A percentile compares a stretch with the other conserved stretches of the same genome.
These are phyloP conservation scores for Notolepis coatsorum DNA, from an alignment of 2,797 vertebrate species.

Conservation along the genomic window DNA sequence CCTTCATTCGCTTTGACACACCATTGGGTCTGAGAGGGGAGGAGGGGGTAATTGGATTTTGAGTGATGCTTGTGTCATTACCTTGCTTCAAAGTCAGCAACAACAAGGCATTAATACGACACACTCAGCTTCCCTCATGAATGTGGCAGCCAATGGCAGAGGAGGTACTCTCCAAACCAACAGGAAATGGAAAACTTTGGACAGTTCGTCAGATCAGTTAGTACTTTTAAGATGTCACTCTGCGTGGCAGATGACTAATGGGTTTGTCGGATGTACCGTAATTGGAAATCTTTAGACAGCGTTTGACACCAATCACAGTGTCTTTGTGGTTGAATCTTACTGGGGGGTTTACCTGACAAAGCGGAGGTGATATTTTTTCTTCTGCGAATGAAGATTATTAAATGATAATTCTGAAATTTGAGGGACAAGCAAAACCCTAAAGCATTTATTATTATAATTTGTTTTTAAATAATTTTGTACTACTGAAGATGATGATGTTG, in stretches of 20 bases:
- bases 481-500: neutral
- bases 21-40: constrained; percentile 81
- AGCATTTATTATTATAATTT: neutral
- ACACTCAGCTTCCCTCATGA: constrained; percentile 45
- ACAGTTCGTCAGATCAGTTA: too few species aligned
- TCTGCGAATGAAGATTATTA: neutral
- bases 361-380: too few species aligned
- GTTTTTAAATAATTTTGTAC: too few species aligned
- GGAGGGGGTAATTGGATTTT: constrained; percentile 87
- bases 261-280: too few species aligned
- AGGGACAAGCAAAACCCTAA: neutral
- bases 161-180: constrained; percentile 7
- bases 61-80: constrained; percentile 87
- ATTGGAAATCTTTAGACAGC: too few species aligned
- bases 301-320: too few species aligned
- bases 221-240: constrained; percentile 18
- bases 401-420: constrained; percentile 1
- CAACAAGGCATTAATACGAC: constrained; percentile 62
- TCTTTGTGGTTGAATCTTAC: too few species aligned
- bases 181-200: constrained; percentile 25
- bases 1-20: constrained; percentile 83
- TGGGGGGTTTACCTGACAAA: neutral
- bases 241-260: neutral
- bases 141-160: constrained; percentile 48
- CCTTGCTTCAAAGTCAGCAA: constrained; percentile 81